Conservation (phyloP, 1,140 invertebrate genomes). For the Lepidurus packardi region DNA sequence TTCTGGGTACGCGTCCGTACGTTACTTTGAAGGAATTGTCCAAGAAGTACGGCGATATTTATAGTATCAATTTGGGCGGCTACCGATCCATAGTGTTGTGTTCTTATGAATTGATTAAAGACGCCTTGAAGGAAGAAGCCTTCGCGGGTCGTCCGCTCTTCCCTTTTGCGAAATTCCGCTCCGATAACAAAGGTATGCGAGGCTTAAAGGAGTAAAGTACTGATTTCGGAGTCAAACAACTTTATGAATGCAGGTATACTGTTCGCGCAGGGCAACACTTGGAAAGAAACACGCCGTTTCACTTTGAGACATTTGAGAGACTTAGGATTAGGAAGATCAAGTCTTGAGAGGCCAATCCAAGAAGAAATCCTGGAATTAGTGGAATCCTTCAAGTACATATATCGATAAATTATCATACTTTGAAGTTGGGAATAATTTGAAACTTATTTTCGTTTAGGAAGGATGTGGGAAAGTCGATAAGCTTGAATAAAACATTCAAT, state of each 20-base stretch:
- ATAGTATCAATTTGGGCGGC: constrained; percentile 26
- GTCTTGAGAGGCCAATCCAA: constrained; percentile 35
- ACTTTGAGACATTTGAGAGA: constrained; percentile 36
- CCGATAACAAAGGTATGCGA: neutral
- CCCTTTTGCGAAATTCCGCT: neutral
- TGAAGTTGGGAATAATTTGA: too few species aligned
- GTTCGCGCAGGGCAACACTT: constrained; percentile 34
- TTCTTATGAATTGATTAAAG: constrained; percentile 28
- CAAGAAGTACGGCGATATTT: constrained; percentile 33
- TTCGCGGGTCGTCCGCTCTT: constrained; percentile 31
- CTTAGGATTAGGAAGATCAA: constrained; percentile 37
- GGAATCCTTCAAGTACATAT: constrained; percentile 16
- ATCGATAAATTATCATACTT: neutral
- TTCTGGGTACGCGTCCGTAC: neutral
- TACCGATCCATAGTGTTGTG: constrained; percentile 30
- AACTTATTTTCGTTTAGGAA: neutral
- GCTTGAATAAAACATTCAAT: constrained; percentile 25
- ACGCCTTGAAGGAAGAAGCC: constrained; percentile 34
- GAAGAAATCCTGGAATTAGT: constrained; percentile 36
- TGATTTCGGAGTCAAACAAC: too few species aligned
- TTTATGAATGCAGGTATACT: constrained; percentile 30
- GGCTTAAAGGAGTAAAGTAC: too few species aligned
- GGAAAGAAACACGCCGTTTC: constrained; percentile 37
- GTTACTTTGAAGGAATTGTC: constrained; percentile 30
- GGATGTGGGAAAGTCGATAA: neutral